phyloP scores from a whole-genome alignment of 2,888 invertebrate genomes.

The Tipula lateralis region DNA sequence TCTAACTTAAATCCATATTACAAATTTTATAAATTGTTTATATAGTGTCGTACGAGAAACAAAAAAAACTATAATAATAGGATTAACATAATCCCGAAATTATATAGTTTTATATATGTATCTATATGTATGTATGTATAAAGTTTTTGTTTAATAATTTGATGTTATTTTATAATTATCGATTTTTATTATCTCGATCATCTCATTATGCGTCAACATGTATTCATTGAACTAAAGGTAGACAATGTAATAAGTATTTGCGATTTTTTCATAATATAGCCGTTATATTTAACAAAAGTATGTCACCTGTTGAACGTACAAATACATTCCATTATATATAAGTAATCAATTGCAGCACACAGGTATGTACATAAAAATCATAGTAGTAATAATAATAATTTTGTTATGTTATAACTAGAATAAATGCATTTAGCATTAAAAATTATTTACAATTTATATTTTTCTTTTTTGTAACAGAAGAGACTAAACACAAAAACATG shows the following conservation, averaged over 20 bases:
- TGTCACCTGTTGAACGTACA: not conserved
- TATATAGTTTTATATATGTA: not conserved
- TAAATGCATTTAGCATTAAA: not conserved
- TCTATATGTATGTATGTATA: too few relatives aligned
- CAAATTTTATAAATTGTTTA: not conserved
- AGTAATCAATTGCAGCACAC: constrained; percentile 19
- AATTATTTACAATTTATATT: not conserved
- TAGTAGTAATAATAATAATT: not conserved
- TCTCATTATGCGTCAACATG: not conserved
- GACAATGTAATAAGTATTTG: not conserved
- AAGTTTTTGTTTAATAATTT: not conserved
- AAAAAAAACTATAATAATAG: not conserved
- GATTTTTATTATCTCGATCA: not conserved
- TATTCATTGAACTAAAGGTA: not conserved
- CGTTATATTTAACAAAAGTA: not conserved
- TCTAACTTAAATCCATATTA: not conserved
- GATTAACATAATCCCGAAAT: constrained; percentile 6
- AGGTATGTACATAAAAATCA: not conserved
- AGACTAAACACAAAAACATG: not conserved
- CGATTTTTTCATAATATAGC: not conserved
- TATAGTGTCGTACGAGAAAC: not conserved
- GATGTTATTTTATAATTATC: not conserved
- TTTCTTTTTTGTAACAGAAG: not conserved
- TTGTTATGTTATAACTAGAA: not conserved
- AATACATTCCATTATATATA: constrained; percentile 11